Evolutionary conservation across 2,797 vertebrate genomes (phyloP), one percentile per base, ranked within the genome.

Genomic region (Distichodus sexfasciatus): DNA sequence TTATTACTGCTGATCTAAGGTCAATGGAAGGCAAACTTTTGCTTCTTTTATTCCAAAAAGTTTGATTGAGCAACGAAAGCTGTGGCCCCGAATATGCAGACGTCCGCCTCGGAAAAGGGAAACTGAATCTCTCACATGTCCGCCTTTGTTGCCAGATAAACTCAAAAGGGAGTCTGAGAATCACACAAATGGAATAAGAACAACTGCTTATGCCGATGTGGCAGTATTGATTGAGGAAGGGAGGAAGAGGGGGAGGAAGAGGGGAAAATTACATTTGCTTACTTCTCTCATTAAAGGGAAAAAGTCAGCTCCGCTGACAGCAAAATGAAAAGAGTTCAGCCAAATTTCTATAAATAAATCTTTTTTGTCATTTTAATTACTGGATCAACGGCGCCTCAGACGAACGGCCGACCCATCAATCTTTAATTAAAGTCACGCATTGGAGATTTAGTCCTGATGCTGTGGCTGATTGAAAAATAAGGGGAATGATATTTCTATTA

Each of bases 341-440:
- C 71, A 87, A 81, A 87, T 88, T 89, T 87, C 83, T 90, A 86
- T 89, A 88, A 89, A 91, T 89, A 90, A 89, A 88, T 88, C 84
- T 87, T 86, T 85, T 89, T 87, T 89, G 88, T 90, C 88, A 89
- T 90, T 91, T 92, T 90, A 91, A 92, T 92, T 90, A 92, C 84
- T 78, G 82, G 85, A 90, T 90, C 88, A 91, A 87, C 85, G 81
- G 82, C 79, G 78, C 84, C 84, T 86, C 82, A 88, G 88, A 91
- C 85, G 87, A 89, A 88, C 75, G 69, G 82, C 81, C 78, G 60
- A 76, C 74, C 87, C 87, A 91, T 91, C 88, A 88, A 90, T 91
- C 91, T 91, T 90, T 92, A 90, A 92, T 92, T 91, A 91, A 91
- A 90, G 90, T 91, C 88, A 90, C 81, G 87, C 85, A 88, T 88